phyloP scores from a whole-genome alignment of 1,140 invertebrate species.

The Cyclina sinensis region DNA sequence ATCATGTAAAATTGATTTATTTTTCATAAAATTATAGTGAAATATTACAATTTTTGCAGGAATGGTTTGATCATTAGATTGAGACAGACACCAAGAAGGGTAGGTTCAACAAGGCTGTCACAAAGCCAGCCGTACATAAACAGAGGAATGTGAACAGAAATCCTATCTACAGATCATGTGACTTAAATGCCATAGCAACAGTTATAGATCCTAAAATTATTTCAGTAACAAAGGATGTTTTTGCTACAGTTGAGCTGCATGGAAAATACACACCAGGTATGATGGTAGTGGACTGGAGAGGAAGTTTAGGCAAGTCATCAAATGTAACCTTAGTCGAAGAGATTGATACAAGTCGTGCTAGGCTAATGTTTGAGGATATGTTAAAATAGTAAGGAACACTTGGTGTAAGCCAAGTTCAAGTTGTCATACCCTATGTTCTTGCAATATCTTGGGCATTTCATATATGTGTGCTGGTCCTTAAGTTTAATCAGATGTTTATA shows the following conservation, averaged over 20 bases:
- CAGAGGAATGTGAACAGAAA: conserved; percentile 51
- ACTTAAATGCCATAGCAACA: conserved; percentile 77
- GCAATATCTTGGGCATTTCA: no score
- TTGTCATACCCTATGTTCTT: no score
- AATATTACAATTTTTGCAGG: conserved; percentile 73
- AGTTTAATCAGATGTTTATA: no score
- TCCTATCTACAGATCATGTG: conserved; percentile 71
- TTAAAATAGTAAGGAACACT: background rate
- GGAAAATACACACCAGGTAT: conserved; percentile 80
- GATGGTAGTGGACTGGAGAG: conserved; percentile 80
- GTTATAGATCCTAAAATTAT: conserved; percentile 74
- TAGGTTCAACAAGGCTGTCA: conserved; percentile 64
- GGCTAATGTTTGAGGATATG: conserved; percentile 57
- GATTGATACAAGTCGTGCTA: conserved; percentile 70
- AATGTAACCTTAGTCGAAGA: conserved; percentile 76
- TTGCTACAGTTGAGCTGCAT: conserved; percentile 77
- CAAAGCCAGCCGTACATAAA: conserved; percentile 18
- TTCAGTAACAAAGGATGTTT: conserved; percentile 71
- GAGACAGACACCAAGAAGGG: conserved; percentile 71
- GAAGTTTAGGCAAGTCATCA: conserved; percentile 53
- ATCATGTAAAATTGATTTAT: no score
- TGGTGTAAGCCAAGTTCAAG: no score
- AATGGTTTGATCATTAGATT: conserved; percentile 75
- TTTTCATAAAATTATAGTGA: no score
- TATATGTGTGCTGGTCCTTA: no score